Percentiles rank a stretch among this genome's conserved stretches.
Evolutionary conservation across 2,113 vertebrate genomes (phyloP).

Genomic region (Benitochromis conjunctus): DNA sequence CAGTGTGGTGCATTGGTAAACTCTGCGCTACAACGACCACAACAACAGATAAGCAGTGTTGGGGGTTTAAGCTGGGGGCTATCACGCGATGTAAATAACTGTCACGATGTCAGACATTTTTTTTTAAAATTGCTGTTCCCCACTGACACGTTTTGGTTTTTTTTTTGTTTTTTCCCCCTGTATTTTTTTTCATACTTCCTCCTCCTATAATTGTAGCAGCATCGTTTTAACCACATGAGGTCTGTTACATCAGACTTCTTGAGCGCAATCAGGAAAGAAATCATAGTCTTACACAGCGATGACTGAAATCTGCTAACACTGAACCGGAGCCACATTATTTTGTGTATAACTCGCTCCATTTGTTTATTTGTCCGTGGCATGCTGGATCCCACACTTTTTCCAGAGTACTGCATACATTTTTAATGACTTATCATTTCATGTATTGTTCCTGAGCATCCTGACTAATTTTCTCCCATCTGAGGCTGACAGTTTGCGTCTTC

Average conservation of each 20-base stretch:
- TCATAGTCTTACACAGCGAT: neutral
- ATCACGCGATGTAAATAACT: neutral
- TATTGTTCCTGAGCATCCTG: neutral
- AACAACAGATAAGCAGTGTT: neutral
- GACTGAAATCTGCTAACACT: neutral
- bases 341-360: neutral
- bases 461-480: neutral
- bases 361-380: neutral
- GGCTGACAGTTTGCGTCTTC: neutral
- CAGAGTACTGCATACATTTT: too few relatives aligned
- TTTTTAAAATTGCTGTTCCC: neutral
- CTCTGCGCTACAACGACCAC: neutral
- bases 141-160: too few relatives aligned
- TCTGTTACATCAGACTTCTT: neutral
- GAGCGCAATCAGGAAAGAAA: neutral
- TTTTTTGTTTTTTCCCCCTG: neutral
- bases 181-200: neutral
- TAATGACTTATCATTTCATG: neutral
- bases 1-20: neutral
- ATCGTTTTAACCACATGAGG: neutral
- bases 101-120: neutral
- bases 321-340: neutral
- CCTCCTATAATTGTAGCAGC: neutral
- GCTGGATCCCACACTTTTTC: neutral
- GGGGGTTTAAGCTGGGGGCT: neutral